Percentiles rank a stretch among this genome's conserved stretches.
phyloP scores from a whole-genome alignment of 2,888 invertebrate species.

The Perdita meconis region DNA sequence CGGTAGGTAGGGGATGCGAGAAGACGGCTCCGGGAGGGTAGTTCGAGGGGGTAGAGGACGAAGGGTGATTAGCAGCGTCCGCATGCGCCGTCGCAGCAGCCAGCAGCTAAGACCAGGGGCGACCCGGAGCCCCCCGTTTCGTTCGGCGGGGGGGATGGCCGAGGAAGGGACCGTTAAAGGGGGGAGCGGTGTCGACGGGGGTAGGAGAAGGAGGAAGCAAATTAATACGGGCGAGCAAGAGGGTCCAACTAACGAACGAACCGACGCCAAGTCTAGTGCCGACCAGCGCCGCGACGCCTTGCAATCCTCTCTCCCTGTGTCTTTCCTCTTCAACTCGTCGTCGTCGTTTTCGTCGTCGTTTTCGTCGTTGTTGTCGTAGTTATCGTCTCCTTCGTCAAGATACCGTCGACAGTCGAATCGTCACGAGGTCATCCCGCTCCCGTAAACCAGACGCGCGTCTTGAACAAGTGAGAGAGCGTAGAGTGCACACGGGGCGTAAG shows the following conservation, averaged over 20 bases:
- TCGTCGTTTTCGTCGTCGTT: slow-evolving; percentile 25
- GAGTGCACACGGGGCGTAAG: slow-evolving; percentile 53
- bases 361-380: slow-evolving; percentile 23
- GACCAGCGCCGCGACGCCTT: slow-evolving; percentile 79
- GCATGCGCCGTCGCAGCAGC: slow-evolving; percentile 78
- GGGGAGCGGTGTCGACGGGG: slow-evolving; percentile 49
- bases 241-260: slow-evolving; percentile 83
- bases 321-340: slow-evolving; percentile 39
- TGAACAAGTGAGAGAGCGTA: slow-evolving; percentile 46
- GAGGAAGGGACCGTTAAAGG: slow-evolving; percentile 51
- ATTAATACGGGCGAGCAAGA: slow-evolving; percentile 83
- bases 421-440: slow-evolving; percentile 5
- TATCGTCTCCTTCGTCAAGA: slow-evolving; percentile 4
- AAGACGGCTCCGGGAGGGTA: slow-evolving; percentile 50
- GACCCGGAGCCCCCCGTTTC: slow-evolving; percentile 75
- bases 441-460: slow-evolving; percentile 42
- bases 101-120: slow-evolving; percentile 77
- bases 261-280: slow-evolving; percentile 82
- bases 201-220: slow-evolving; percentile 79
- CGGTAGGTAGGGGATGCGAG: slow-evolving; percentile 32
- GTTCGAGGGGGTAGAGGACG: slow-evolving; percentile 71
- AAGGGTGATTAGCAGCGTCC: slow-evolving; percentile 79
- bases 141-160: slow-evolving; percentile 59
- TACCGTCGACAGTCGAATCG: slow-evolving; percentile 6
- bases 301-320: slow-evolving; percentile 68